Evolutionary conservation across 2,113 vertebrate genomes (phyloP).

Genomic region (Gallinago media): DNA sequence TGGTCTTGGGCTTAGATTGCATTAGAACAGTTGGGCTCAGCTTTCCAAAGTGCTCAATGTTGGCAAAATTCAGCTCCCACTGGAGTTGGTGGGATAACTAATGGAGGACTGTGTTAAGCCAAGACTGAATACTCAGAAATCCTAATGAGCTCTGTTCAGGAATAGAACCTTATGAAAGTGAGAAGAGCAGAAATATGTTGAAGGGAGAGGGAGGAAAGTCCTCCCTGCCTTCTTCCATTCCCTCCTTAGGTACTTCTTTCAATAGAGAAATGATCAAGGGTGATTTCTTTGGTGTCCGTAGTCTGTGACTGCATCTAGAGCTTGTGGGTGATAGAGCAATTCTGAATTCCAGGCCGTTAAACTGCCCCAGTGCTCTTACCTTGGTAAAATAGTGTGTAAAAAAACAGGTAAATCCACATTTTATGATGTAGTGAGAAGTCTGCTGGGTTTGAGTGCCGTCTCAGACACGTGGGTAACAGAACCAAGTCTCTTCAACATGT

Average conservation of each 20-base stretch:
- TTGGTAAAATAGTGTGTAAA: background rate
- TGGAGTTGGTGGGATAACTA: background rate
- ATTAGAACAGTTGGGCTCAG: background rate
- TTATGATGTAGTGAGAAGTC: background rate
- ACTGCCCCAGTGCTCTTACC: background rate
- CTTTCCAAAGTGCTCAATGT: background rate
- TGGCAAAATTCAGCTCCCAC: background rate
- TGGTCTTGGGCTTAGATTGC: background rate
- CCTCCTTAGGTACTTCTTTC: background rate
- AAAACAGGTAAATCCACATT: background rate
- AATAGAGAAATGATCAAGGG: background rate
- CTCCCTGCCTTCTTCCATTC: background rate
- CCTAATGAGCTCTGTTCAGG: background rate
- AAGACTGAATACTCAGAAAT: background rate
- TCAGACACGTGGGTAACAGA: background rate
- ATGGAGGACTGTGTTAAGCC: background rate
- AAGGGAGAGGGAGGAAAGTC: background rate
- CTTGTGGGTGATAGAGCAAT: background rate
- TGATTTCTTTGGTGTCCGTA: background rate
- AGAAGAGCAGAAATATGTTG: background rate
- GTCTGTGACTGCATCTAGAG: background rate
- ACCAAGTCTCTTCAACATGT: background rate
- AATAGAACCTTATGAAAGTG: background rate
- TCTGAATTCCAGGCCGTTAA: background rate
- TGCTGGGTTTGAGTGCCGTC: background rate